Conservation (phyloP, 2,113 vertebrate genomes). For the Australoheros scitulus region DNA sequence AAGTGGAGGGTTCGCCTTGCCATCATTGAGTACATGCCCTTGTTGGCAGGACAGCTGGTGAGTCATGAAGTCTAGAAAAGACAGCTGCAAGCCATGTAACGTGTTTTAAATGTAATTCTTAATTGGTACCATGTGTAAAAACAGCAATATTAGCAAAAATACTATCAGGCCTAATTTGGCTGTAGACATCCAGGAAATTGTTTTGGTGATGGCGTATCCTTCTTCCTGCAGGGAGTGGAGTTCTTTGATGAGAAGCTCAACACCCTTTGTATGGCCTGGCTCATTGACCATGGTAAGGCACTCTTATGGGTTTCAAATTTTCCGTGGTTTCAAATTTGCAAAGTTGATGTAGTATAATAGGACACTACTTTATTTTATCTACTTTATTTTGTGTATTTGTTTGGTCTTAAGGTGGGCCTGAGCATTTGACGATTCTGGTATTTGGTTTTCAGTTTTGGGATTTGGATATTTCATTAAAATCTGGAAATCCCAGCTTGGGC, state of each 20-base stretch:
- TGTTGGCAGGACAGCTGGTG: constrained; percentile 91
- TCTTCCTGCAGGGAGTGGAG: constrained; percentile 86
- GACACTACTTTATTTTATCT: background rate
- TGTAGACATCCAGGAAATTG: background rate
- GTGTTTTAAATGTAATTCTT: constrained; percentile 12
- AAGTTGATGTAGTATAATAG: background rate
- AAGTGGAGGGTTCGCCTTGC: constrained; percentile 91
- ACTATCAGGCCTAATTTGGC: background rate
- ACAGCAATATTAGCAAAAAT: background rate
- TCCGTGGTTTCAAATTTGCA: no score
- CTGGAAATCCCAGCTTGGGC: background rate
- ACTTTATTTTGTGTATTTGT: background rate
- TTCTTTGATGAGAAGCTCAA: constrained; percentile 95
- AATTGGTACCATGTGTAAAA: background rate
- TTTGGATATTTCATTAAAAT: background rate
- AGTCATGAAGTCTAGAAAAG: constrained; percentile 55
- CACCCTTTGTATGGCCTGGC: constrained; percentile 93
- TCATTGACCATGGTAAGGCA: constrained; percentile 90
- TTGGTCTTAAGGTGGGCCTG: background rate
- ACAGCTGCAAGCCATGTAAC: background rate
- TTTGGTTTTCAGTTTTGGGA: background rate
- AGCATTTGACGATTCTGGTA: background rate
- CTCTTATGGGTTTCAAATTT: background rate
- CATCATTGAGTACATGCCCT: constrained; percentile 92
- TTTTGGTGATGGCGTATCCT: background rate